Conservation (phyloP, 1,140 invertebrate genomes). For the Spodoptera litura region DNA sequence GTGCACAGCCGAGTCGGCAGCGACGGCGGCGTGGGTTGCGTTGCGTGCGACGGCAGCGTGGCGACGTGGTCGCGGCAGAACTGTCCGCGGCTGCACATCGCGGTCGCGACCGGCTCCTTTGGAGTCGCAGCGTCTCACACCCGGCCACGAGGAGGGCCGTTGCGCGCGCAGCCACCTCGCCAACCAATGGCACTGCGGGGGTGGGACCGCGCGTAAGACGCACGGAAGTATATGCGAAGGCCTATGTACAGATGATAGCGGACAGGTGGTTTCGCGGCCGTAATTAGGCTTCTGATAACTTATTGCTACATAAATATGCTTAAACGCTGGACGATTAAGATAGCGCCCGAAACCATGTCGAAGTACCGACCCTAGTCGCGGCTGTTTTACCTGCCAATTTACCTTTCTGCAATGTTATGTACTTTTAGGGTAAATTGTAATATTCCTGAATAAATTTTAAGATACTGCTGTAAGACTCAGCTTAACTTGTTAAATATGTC, state of each 20-base stretch:
- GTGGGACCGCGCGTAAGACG: constrained; percentile 82
- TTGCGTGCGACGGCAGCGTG: constrained; percentile 58
- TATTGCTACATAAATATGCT: constrained; percentile 81
- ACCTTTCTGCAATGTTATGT: constrained; percentile 53
- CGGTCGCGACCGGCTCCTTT: constrained; percentile 76
- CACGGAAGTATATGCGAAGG: constrained; percentile 85
- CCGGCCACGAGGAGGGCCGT: constrained; percentile 75
- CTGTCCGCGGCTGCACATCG: constrained; percentile 76
- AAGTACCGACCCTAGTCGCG: constrained; percentile 49
- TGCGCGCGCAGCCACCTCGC: constrained; percentile 77
- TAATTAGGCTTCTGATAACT: constrained; percentile 84
- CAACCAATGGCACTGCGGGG: constrained; percentile 78
- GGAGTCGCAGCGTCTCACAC: constrained; percentile 73
- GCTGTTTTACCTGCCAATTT: constrained; percentile 53
- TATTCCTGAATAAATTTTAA: constrained; percentile 41
- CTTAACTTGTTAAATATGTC: constrained; percentile 40
- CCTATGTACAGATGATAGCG: constrained; percentile 85
- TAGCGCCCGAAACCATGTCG: constrained; percentile 65
- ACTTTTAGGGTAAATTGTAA: constrained; percentile 50
- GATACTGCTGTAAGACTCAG: constrained; percentile 30
- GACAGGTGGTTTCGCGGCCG: constrained; percentile 84
- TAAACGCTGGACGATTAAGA: constrained; percentile 77
- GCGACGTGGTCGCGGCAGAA: constrained; percentile 72
- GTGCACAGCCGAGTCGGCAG: constrained; percentile 43
- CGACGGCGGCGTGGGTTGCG: constrained; percentile 55